Base-by-base conservation (phyloP, 2,888 invertebrate species). In the Lepeophtheirus nordmannii region DNA sequence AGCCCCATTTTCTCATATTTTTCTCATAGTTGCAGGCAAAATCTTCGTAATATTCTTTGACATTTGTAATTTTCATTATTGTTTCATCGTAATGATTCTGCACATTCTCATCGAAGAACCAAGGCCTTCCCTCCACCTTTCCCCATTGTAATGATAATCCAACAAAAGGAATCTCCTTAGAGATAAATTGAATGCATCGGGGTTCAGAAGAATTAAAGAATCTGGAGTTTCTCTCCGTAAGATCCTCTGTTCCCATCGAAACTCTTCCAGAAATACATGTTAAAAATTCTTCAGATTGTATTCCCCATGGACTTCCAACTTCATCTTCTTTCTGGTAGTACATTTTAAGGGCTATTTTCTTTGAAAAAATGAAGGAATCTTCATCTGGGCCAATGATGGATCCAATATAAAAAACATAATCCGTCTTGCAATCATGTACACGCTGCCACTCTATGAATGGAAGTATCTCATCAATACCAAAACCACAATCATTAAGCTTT, bases 11-110 rank as follows among this genome's bases (percentile, higher is more conserved):
- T n/a, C 8, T 30, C 61, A 61, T 61, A 37, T 22, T 30, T 14
- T 23, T 37, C 38, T 61, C 61, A 37, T 61, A 61, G 5, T 61
- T 37, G 14, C 2, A 1, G 30, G 61, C 61, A 22, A 61, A 30
- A 30, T 61, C 37, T 22, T 61, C 37, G 10, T 61, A 61, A 37
- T 61, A 61, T 3, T 61, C 30, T 22, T 63, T 22, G 9, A 63
- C 56, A 53, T 63, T 53, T 3, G 22, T 37, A 20, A 63, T 63
- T 17, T 17, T 30, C 63, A 63, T 63, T 22, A 63, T 63, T 22
- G 22, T 38, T 10, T 63, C 63, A 56, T 41, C 22, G 23, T 63
- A 63, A 37, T 53, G 22, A 53, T 1, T 38, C 14, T 53, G 46
- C 20, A 17, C n/a, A 14, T n/a, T 46, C 12, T 46, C 20, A 14